phyloP scores from a whole-genome alignment of 64 coral and sea anemone species.

The Porites lutea region DNA sequence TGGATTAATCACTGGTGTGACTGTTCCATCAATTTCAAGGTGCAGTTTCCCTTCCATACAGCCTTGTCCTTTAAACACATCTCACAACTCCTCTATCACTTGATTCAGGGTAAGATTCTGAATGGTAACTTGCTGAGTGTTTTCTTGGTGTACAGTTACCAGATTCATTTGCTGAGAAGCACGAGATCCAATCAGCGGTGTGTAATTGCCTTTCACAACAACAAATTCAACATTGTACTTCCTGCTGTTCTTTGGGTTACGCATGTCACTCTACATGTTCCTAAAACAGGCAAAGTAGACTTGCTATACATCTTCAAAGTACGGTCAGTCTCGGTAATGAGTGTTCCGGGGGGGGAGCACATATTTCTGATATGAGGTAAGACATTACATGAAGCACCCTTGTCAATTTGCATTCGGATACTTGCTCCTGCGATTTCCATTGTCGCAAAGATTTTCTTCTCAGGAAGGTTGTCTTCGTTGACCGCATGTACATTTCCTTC shows the following conservation, averaged over 20 bases:
- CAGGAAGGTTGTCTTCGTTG: neutral
- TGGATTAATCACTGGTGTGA: constrained; percentile 31
- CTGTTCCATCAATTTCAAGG: constrained; percentile 60
- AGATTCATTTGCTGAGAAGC: constrained; percentile 42
- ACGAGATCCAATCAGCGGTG: neutral
- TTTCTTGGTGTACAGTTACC: neutral
- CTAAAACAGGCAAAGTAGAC: neutral
- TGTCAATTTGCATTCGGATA: constrained; percentile 30
- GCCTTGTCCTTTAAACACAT: constrained; percentile 60
- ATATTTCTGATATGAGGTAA: constrained; percentile 1
- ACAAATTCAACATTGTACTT: constrained; percentile 22
- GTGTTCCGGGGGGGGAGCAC: neutral
- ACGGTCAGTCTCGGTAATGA: neutral
- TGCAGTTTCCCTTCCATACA: constrained; percentile 45
- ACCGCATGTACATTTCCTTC: neutral
- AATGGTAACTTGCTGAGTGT: neutral
- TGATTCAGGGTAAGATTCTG: neutral
- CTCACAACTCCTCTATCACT: neutral
- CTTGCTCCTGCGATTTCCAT: constrained; percentile 13
- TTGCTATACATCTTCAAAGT: neutral
- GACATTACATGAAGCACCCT: constrained; percentile 43
- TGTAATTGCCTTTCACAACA: constrained; percentile 1
- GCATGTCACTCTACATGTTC: neutral
- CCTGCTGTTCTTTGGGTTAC: constrained; percentile 18
- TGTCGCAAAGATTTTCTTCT: constrained; percentile 22